These are phyloP conservation scores for Machimus rusticus DNA, from an alignment of 2,888 invertebrate species.

Conservation along the genomic window DNA sequence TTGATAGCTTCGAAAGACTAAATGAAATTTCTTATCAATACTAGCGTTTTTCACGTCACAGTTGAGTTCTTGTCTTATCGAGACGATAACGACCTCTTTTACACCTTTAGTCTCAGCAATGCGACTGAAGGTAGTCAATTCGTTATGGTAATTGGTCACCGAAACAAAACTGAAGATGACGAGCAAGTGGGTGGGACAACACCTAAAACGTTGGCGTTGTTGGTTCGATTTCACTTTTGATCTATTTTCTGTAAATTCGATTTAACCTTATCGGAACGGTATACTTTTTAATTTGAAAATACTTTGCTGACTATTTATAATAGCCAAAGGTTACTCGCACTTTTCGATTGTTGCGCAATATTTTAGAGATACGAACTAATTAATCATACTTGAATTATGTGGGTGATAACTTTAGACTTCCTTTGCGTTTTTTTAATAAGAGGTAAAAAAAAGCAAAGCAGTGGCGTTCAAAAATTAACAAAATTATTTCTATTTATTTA, in stretches of 20 bases:
- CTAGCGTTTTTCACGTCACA: neutral
- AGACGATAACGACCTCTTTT: conserved; percentile 11
- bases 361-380: neutral
- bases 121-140: neutral
- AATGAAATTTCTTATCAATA: conserved; percentile 16
- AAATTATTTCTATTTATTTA: neutral
- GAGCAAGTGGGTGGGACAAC: neutral
- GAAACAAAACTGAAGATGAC: neutral
- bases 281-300: neutral
- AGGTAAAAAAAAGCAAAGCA: neutral
- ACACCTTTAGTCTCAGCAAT: conserved; percentile 17
- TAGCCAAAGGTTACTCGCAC: neutral
- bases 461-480: neutral
- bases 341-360: neutral
- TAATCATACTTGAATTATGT: neutral
- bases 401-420: neutral
- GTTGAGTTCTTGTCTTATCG: conserved; percentile 30
- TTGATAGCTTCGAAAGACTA: neutral
- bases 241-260: neutral
- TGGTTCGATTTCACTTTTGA: neutral
- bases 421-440: neutral
- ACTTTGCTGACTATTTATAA: neutral
- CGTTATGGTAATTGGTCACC: neutral
- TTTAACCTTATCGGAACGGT: neutral
- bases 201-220: neutral